phyloP scores from a whole-genome alignment of 2,888 invertebrate species.

The Argyresthia albistria region DNA sequence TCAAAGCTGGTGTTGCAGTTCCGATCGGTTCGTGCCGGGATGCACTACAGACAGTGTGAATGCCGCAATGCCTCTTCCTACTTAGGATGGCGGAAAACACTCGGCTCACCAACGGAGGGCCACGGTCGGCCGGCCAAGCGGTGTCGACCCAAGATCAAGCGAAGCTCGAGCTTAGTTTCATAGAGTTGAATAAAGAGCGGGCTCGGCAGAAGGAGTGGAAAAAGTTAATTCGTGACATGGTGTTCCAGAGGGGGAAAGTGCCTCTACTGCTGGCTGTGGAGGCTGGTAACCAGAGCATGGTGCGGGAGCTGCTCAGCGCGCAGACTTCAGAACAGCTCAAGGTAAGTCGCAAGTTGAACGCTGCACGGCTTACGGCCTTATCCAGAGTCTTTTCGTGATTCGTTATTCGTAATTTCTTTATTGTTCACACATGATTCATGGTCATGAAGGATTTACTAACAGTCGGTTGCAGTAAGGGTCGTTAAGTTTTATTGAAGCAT shows the following conservation, averaged over 20 bases:
- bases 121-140: slow-evolving; percentile 31
- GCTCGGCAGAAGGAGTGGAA: slow-evolving; percentile 68
- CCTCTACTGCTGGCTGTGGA: slow-evolving; percentile 95
- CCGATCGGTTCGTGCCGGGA: slow-evolving; percentile 50
- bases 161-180: slow-evolving; percentile 60
- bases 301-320: slow-evolving; percentile 90
- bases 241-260: slow-evolving; percentile 90
- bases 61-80: slow-evolving; percentile 11
- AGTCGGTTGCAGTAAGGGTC: no score
- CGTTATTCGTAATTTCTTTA: no score
- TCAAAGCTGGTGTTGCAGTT: slow-evolving; percentile 47
- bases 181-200: slow-evolving; percentile 66
- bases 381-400: no score
- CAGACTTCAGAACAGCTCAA: slow-evolving; percentile 91
- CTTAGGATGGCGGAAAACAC: slow-evolving; percentile 2
- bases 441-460: no score
- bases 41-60: slow-evolving; percentile 44
- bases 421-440: no score
- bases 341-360: slow-evolving; percentile 36
- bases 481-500: no score
- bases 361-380: no score
- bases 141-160: slow-evolving; percentile 16
- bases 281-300: slow-evolving; percentile 96
- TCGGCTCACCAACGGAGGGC: background rate
- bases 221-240: slow-evolving; percentile 71